Base-by-base conservation (phyloP, 2,888 invertebrate genomes). In the Eupithecia abbreviata region DNA sequence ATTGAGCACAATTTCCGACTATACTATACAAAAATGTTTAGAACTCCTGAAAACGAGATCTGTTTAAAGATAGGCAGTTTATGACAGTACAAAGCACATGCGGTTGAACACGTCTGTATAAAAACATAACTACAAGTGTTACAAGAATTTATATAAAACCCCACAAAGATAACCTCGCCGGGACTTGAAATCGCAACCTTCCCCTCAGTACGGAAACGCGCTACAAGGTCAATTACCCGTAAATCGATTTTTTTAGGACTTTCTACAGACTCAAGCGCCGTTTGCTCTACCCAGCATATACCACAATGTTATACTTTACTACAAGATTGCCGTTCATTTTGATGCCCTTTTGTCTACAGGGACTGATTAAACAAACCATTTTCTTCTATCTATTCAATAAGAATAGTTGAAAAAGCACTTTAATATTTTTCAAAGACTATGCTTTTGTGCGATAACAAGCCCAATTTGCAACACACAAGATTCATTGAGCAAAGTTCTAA, bases 401-500 rank as follows among this genome's bases (percentile, higher is more conserved):
- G 2, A 10, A 66, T 41, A 15, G 75, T 74, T 73, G 65, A 79
- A 83, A 85, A 82, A 89, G 90, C 91, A 91, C 91, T 66, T 66
- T 15, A 42, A 15, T 69, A 49, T 30, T 69, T 47, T 49, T 13
- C 3, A 80, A 82, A 77, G 73, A 80, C 80, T 77, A 90, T 89
- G 89, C 86, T 85, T 92, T 94, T 94, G 93, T 93, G 94, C 93
- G 93, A 91, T 85, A 82, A 79, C 84, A 87, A 84, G 86, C 85
- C 84, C 86, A 87, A 85, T 83, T 85, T 82, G 86, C 86, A 84
- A 88, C 82, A 80, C 83, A 84, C 74, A 66, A 92, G 91, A 92
- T 88, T 84, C 84, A 86, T 93, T 94, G 94, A 94, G 94, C 94
- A 93, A 91, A 85, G 81, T 84, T 73, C 79, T 81, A 72, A 78